Percentiles rank a stretch among this genome's conserved stretches.
Evolutionary conservation across 2,797 vertebrate genomes (phyloP).

Genomic region (Enteromius anoplus): DNA sequence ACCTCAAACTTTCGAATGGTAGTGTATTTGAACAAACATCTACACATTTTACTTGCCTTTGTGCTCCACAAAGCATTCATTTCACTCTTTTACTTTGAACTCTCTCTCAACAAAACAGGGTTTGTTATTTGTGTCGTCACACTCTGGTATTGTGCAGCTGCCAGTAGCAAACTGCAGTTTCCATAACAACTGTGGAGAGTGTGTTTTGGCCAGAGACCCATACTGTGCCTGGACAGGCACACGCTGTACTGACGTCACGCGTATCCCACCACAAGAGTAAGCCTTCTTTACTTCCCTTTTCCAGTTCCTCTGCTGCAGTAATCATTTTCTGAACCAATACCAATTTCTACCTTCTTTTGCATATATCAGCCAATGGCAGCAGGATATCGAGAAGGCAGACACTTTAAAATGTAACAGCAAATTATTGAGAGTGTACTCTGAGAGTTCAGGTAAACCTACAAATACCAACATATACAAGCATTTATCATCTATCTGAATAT

Average conservation of each 20-base stretch:
- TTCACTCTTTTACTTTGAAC: constrained; percentile 6
- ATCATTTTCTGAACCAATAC: background rate
- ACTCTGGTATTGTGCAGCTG: constrained; percentile 84
- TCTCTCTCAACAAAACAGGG: constrained; percentile 64
- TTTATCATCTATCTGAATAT: background rate
- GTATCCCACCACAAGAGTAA: constrained; percentile 69
- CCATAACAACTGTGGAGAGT: constrained; percentile 92
- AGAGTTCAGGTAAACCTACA: constrained; percentile 33
- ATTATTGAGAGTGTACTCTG: constrained; percentile 11
- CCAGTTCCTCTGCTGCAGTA: background rate
- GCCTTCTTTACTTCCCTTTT: constrained; percentile 65
- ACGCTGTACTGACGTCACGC: constrained; percentile 78
- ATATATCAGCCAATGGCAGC: constrained; percentile 83
- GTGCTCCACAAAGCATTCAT: background rate
- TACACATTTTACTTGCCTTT: constrained; percentile 52
- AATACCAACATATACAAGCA: background rate
- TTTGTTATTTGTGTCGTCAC: constrained; percentile 86
- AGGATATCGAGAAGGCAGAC: constrained; percentile 83
- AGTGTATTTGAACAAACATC: constrained; percentile 59
- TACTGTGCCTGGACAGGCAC: constrained; percentile 89
- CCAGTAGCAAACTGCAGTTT: constrained; percentile 92
- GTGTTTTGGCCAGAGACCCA: constrained; percentile 92
- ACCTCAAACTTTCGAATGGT: background rate
- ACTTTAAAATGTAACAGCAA: constrained; percentile 59
- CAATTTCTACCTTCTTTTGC: constrained; percentile 28